These are phyloP conservation scores for Melanchra persicariae DNA, from an alignment of 2,888 invertebrate species.

Conservation along the genomic window DNA sequence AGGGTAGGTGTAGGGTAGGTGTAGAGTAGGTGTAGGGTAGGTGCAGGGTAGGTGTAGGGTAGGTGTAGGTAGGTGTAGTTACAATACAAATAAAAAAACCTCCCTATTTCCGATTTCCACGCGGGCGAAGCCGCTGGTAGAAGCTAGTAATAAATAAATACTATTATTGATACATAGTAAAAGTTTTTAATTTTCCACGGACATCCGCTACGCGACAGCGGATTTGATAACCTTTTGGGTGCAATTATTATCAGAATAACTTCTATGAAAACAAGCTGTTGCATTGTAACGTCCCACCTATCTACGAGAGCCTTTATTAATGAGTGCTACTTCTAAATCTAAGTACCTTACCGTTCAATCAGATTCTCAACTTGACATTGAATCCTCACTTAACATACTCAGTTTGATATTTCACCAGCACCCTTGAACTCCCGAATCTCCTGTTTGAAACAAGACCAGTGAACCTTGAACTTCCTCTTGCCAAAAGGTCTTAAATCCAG, in stretches of 20 bases:
- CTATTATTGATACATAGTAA: too few relatives aligned
- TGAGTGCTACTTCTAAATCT: background rate
- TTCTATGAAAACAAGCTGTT: background rate
- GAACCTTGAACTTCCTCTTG: conserved; percentile 48
- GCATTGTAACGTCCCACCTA: background rate
- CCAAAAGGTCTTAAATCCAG: conserved; percentile 12
- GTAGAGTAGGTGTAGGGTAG: too few relatives aligned
- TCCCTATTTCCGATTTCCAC: too few relatives aligned
- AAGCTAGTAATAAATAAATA: too few relatives aligned
- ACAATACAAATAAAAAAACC: too few relatives aligned
- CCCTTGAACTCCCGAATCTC: conserved; percentile 13
- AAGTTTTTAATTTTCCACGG: too few relatives aligned
- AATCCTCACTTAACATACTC: background rate
- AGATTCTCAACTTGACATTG: background rate
- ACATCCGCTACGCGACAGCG: too few relatives aligned
- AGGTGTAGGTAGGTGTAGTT: too few relatives aligned
- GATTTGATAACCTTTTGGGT: background rate
- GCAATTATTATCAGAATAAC: background rate
- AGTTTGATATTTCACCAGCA: background rate
- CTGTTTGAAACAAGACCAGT: background rate
- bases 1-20: too few relatives aligned
- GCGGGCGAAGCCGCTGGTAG: too few relatives aligned
- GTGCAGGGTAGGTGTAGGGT: too few relatives aligned
- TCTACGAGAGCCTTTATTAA: too few relatives aligned
- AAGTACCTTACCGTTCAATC: background rate